A percentile compares a stretch with the other conserved stretches of the same genome.
These are phyloP conservation scores for Leucosticte australis DNA, from an alignment of 2,113 vertebrate genomes.

Conservation along the genomic window DNA sequence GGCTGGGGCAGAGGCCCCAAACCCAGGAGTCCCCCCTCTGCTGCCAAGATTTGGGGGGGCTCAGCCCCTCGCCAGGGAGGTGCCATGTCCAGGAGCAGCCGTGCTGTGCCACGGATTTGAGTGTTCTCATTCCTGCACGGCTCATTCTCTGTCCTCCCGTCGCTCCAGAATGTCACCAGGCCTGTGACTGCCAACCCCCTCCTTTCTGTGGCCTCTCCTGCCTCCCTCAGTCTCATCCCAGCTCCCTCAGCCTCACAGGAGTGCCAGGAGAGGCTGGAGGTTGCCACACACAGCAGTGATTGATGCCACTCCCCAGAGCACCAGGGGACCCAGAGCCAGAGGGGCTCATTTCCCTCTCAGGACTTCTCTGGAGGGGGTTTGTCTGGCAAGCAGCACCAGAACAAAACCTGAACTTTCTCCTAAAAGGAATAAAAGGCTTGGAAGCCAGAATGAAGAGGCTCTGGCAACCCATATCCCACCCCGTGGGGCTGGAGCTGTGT, in stretches of 20 bases:
- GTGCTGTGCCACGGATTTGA: accelerated
- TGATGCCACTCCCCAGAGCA: neutral
- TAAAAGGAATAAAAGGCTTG: neutral
- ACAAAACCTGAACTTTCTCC: neutral
- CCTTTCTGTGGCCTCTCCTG: neutral
- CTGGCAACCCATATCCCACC: neutral
- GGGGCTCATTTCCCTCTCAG: neutral
- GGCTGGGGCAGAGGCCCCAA: neutral
- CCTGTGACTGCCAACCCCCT: neutral
- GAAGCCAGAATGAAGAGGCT: neutral
- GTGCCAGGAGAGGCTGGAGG: neutral
- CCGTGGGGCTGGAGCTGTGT: neutral
- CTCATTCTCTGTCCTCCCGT: neutral
- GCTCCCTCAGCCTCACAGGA: neutral
- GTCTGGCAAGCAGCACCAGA: neutral
- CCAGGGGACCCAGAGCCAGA: neutral
- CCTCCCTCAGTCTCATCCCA: neutral
- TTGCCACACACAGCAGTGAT: neutral
- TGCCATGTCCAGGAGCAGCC: neutral
- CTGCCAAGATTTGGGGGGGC: accelerated
- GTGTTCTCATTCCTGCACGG: accelerated
- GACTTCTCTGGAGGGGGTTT: neutral
- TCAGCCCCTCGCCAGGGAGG: neutral
- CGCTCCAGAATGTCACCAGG: neutral
- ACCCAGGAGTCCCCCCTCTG: accelerated